Evolutionary conservation across 2,888 invertebrate genomes (phyloP), one percentile per base, ranked within the genome.

Genomic region (Hirtodrosophila trivittata): DNA sequence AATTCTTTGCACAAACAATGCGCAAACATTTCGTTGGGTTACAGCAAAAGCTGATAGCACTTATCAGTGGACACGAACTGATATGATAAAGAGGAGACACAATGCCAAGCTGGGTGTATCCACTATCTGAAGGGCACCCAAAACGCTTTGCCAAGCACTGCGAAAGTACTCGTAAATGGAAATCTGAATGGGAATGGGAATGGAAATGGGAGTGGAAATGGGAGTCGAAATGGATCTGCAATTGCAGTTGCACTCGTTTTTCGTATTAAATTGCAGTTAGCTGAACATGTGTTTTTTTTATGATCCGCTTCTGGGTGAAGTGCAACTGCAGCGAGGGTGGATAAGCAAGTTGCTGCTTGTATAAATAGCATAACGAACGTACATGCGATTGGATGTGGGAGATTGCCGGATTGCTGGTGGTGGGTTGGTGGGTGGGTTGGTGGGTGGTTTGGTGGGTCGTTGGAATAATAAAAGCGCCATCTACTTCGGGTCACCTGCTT

Each of bases 231-330:
- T n/a, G n/a, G 8, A 35, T 30, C 28, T 28, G 33, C 12, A 49
- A 39, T 38, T 32, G 47, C 12, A 8, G 12, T 37, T n/a, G n/a
- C 16, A 30, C 25, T 13, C 13, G 6, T 16, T 10, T 14, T 21
- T 21, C 2, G 18, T 21, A 21, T 21, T 21, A 21, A 50, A 37
- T 18, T 46, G 54, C 55, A 47, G 49, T 51, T 64, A 7, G 56
- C 32, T 57, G 59, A 72, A 62, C 70, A 50, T 64, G 60, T 67
- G 66, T 33, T 57, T 55, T 41, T 52, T 28, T 28, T 5, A 28
- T 7, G 9, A n/a, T n/a, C 1, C 28, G 9, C 1, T 28, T 28
- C 28, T 28, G 28, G 28, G 28, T 28, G 5, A 7, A 2, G 1
- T 7, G 5, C 28, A 9, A 9, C 1, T 28, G n/a, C 2, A 4